Evolutionary conservation across 2,888 invertebrate species (phyloP), one percentile per base, ranked within the genome.

Genomic region (Ophion slaviceki): DNA sequence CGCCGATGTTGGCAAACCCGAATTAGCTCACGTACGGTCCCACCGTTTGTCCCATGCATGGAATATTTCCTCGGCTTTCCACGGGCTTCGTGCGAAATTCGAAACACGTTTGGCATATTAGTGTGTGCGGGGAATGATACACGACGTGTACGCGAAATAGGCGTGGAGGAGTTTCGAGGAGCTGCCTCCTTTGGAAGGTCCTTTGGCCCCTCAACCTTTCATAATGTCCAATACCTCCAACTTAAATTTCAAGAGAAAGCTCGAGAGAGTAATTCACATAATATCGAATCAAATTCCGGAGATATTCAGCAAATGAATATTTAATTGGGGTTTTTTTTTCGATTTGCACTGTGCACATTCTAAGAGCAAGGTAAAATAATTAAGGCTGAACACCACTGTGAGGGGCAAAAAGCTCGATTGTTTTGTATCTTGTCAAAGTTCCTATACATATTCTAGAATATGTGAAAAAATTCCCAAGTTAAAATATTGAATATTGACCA

Each of bases 11-110:
- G 53, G 57, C 57, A 80, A 53, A 45, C 14, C 47, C 6, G 66
- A 72, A 66, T 72, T 72, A 40, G 72, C 64, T 72, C 72, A 72
- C 80, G 72, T 80, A 72, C 40, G 24, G 7, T 10, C 36, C 17
- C 57, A 53, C 32, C 32, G 66, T 59, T 64, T 80, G 20, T 59
- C 36, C 32, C 32, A n/a, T 67, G 10, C n/a, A 24, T 70, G 20
- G 11, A 20, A 28, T 53, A 47, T 70, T 72, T 80, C 24, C 64
- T 40, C 64, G 32, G 47, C 28, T 17, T 59, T 61, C 17, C 47
- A 17, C 62, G 20, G 17, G 64, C 8, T 66, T 57, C 57, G 36
- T 53, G 36, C 28, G 64, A 72, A 11, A 72, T 80, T 80, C 57
- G 72, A 57, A 64, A 80, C 80, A 72, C 72, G 80, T 40, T 40